Conservation (phyloP, 2,797 vertebrate genomes). For the Notamacropus eugenii region DNA sequence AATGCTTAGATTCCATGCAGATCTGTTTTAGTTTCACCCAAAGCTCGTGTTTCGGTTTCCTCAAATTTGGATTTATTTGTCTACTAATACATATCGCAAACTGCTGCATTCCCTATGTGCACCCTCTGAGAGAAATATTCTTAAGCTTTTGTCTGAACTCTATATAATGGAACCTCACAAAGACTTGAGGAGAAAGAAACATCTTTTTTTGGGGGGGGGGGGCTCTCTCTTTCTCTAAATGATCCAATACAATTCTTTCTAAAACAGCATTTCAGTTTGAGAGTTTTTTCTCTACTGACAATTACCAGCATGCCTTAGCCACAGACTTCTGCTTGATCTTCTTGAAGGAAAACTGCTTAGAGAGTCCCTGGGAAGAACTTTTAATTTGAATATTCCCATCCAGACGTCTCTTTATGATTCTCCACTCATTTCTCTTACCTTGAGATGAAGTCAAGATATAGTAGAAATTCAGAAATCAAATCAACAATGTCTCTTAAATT, state of each 20-base stretch:
- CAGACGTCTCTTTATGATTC: not conserved
- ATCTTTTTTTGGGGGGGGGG: too few relatives aligned
- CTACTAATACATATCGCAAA: not conserved
- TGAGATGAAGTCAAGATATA: not conserved
- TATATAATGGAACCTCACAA: not conserved
- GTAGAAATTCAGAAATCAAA: fast-evolving
- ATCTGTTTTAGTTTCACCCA: not conserved
- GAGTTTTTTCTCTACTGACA: not conserved
- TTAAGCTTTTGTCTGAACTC: not conserved
- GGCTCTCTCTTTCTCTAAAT: not conserved
- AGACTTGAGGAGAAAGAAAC: not conserved
- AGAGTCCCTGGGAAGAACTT: not conserved
- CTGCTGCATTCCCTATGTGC: not conserved
- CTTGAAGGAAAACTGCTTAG: too few relatives aligned
- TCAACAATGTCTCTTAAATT: not conserved
- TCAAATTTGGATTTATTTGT: not conserved
- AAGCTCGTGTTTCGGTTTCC: not conserved
- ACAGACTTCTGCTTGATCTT: fast-evolving
- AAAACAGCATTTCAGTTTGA: not conserved
- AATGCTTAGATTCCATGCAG: not conserved
- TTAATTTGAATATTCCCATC: not conserved
- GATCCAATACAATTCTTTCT: not conserved
- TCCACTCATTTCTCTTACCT: not conserved
- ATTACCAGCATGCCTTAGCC: not conserved
- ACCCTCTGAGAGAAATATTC: not conserved